These are phyloP conservation scores for Periophthalmus magnuspinnatus DNA, from an alignment of 2,797 vertebrate genomes.

Conservation along the genomic window DNA sequence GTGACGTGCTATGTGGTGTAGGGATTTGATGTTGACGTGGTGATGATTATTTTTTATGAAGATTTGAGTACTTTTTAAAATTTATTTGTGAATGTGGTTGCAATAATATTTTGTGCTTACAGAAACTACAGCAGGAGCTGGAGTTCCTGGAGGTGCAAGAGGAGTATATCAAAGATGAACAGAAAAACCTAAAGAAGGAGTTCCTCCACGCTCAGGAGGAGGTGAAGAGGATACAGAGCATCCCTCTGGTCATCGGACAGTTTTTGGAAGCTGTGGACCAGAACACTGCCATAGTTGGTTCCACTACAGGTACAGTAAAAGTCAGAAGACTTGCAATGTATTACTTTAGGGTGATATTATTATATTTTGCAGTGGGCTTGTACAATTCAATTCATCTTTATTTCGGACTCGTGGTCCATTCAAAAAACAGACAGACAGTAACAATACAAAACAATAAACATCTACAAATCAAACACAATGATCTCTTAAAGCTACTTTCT, in stretches of 20 bases:
- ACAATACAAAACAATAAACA: too few relatives aligned
- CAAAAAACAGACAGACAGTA: too few relatives aligned
- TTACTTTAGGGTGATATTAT: too few relatives aligned
- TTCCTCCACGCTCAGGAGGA: constrained; percentile 96
- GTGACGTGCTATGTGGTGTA: background rate
- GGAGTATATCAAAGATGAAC: constrained; percentile 95
- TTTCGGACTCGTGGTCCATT: too few relatives aligned
- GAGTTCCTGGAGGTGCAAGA: constrained; percentile 95
- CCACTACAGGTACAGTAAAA: constrained; percentile 84
- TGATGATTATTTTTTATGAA: too few relatives aligned
- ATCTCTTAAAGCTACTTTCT: too few relatives aligned
- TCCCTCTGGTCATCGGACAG: constrained; percentile 92
- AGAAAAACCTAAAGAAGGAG: constrained; percentile 95
- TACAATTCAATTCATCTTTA: too few relatives aligned
- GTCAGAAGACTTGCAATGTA: background rate
- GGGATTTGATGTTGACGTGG: background rate
- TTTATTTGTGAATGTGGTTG: background rate
- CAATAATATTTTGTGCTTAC: constrained; percentile 1
- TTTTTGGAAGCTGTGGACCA: constrained; percentile 95
- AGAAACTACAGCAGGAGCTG: constrained; percentile 95
- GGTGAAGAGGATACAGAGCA: constrained; percentile 95
- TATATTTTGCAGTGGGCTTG: too few relatives aligned
- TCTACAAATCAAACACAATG: too few relatives aligned
- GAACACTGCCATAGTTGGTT: constrained; percentile 94
- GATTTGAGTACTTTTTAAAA: background rate